Evolutionary conservation across 2,888 invertebrate species (phyloP).

Genomic region (Tridacna gigas): DNA sequence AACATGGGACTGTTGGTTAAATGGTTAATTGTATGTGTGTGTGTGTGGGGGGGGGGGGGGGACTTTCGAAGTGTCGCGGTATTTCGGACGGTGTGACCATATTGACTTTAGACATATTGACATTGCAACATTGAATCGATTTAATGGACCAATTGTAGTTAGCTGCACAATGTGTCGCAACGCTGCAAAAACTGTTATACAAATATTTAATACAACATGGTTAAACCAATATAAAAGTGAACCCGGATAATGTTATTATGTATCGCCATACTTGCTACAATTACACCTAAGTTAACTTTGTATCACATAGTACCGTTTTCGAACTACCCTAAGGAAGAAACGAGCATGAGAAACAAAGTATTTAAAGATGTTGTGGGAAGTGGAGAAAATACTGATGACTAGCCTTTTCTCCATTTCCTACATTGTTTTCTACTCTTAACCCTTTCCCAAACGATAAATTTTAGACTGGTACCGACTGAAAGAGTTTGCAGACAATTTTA

Average conservation of each 20-base stretch:
- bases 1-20: background rate
- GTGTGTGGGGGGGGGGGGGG: background rate
- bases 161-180: constrained; percentile 5
- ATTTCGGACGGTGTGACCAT: constrained; percentile 3
- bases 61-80: background rate
- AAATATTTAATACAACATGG: constrained; percentile 32
- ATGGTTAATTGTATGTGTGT: no score
- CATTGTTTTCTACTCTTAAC: no score
- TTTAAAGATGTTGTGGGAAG: background rate
- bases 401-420: no score
- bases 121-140: constrained; percentile 13
- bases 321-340: background rate
- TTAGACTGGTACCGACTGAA: no score
- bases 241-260: background rate
- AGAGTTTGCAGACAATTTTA: no score
- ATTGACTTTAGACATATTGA: constrained; percentile 18
- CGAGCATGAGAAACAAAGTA: background rate
- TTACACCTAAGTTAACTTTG: background rate
- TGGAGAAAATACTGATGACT: background rate
- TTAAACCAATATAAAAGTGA: constrained; percentile 53
- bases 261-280: background rate
- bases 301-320: background rate
- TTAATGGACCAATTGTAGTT: background rate
- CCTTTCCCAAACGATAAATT: no score
- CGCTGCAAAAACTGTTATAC: background rate